Evolutionary conservation across 2,113 vertebrate species (phyloP).

Genomic region (Bettongia penicillata): DNA sequence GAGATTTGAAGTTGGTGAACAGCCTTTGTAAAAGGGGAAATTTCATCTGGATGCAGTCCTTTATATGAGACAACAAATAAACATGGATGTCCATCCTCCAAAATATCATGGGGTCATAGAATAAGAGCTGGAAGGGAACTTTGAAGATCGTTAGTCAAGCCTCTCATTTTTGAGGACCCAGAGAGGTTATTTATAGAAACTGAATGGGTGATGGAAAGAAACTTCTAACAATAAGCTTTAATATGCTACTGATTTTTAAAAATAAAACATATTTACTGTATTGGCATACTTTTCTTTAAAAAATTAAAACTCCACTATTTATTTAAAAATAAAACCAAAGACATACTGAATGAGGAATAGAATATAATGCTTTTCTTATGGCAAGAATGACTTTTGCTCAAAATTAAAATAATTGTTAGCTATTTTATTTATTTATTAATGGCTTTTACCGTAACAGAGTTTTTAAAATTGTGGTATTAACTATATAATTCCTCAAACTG

Average conservation of each 20-base stretch:
- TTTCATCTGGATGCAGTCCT: neutral
- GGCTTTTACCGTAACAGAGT: neutral
- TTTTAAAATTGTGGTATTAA: conserved; percentile 3
- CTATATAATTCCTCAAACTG: conserved; percentile 42
- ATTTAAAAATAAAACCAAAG: neutral
- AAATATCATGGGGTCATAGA: too few relatives aligned
- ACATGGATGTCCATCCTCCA: neutral
- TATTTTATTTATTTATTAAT: neutral
- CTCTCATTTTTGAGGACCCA: neutral
- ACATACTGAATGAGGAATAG: neutral
- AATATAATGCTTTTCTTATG: conserved; percentile 34
- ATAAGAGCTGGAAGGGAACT: neutral
- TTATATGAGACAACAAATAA: neutral
- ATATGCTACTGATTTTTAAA: neutral
- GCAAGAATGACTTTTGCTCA: neutral
- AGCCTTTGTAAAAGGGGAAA: neutral
- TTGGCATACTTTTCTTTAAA: neutral
- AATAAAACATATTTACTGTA: neutral
- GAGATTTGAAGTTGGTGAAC: neutral
- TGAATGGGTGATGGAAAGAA: neutral
- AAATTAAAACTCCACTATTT: neutral
- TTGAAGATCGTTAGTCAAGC: neutral
- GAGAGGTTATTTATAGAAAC: neutral
- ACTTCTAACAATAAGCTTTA: neutral
- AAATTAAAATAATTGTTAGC: neutral